A percentile compares a stretch with the other conserved stretches of the same genome.
Conservation (phyloP, 2,797 vertebrate genomes). For the Parauchenoglanis ngamensis region DNA sequence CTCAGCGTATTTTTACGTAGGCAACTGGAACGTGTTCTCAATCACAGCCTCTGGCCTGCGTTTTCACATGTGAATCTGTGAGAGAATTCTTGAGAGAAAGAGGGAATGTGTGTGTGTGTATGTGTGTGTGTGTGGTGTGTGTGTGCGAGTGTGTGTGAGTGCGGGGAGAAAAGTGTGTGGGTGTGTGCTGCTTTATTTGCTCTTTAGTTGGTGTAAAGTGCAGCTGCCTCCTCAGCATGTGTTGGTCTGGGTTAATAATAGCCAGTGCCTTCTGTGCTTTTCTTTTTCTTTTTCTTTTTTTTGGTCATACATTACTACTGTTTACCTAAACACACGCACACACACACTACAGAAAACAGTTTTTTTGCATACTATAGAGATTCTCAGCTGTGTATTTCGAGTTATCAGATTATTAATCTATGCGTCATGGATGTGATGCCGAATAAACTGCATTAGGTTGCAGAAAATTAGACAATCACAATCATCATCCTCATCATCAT, state of each 20-base stretch:
- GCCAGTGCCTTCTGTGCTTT: conserved; percentile 61
- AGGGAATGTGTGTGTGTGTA: background rate
- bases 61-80: background rate
- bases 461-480: conserved; percentile 1
- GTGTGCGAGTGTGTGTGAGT: conserved; percentile 17
- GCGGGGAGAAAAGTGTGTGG: conserved; percentile 8
- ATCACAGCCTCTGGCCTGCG: background rate
- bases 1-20: conserved; percentile 3
- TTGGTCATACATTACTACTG: conserved; percentile 32
- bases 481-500: background rate
- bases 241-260: conserved; percentile 77
- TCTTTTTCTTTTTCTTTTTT: conserved; percentile 2
- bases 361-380: background rate
- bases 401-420: conserved; percentile 11
- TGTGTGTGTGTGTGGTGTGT: background rate
- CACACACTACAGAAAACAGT: background rate
- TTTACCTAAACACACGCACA: conserved; percentile 3
- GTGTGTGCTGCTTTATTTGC: conserved; percentile 62
- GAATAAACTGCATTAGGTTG: background rate
- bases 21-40: background rate
- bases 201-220: conserved; percentile 56
- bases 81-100: background rate
- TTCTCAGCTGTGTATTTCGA: background rate
- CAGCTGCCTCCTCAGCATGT: conserved; percentile 70
- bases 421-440: background rate